phyloP scores from a whole-genome alignment of 2,113 vertebrate genomes.

The Gymnocephalus cernua region DNA sequence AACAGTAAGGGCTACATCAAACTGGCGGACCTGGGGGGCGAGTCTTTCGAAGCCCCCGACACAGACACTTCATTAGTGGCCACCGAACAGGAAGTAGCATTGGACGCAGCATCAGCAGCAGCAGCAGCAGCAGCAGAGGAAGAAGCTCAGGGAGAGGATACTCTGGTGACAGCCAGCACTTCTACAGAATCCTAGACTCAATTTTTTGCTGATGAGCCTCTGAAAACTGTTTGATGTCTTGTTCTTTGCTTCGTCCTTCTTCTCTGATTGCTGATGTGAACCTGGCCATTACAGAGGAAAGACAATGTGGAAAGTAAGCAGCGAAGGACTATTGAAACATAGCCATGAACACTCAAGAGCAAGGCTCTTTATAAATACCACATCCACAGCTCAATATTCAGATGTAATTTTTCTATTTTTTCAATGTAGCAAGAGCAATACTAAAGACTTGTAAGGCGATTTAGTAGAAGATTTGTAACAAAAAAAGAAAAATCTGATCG shows the following conservation, averaged over 20 bases:
- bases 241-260: constrained; percentile 74
- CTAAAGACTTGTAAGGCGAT: constrained; percentile 71
- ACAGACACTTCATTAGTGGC: constrained; percentile 67
- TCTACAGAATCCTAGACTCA: constrained; percentile 68
- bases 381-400: constrained; percentile 72
- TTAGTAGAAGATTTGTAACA: constrained; percentile 69
- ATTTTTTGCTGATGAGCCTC: constrained; percentile 38
- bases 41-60: constrained; percentile 89
- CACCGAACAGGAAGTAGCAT: constrained; percentile 78
- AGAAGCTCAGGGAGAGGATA: constrained; percentile 71
- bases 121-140: constrained; percentile 57
- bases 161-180: constrained; percentile 37
- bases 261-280: constrained; percentile 47
- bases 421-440: constrained; percentile 85
- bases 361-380: constrained; percentile 68
- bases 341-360: constrained; percentile 74
- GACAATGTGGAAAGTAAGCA: constrained; percentile 30
- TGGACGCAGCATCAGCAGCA: constrained; percentile 31
- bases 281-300: constrained; percentile 29
- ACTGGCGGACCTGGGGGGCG: constrained; percentile 88
- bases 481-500: constrained; percentile 34
- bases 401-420: constrained; percentile 82
- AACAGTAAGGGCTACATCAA: constrained; percentile 96
- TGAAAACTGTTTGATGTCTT: constrained; percentile 71
- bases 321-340: constrained; percentile 75